phyloP scores from a whole-genome alignment of 1,140 invertebrate genomes.

The Drosophila repletoides region DNA sequence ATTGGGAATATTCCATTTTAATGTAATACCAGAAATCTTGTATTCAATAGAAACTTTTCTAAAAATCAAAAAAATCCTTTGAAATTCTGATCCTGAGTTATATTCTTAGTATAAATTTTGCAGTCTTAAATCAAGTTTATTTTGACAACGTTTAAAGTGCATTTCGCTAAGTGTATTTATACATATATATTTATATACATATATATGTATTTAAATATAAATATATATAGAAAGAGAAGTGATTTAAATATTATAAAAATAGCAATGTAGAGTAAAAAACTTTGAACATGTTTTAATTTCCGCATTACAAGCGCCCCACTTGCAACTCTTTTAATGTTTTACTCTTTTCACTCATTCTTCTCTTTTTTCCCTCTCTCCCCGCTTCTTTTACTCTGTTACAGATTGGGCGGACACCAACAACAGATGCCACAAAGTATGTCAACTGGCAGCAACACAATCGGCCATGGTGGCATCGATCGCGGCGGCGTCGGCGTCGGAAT shows the following conservation, averaged over 20 bases:
- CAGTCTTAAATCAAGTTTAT: too few species aligned
- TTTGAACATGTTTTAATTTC: conserved; percentile 77
- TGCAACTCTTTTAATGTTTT: too few species aligned
- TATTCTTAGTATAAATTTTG: too few species aligned
- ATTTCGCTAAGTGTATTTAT: neutral
- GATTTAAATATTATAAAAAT: conserved; percentile 80
- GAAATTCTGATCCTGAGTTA: too few species aligned
- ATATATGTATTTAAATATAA: conserved; percentile 7
- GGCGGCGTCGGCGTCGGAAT: conserved; percentile 68
- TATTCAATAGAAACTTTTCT: too few species aligned
- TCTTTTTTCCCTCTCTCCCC: neutral
- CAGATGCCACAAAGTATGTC: conserved; percentile 82
- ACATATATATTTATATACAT: neutral
- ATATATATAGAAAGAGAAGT: conserved; percentile 15
- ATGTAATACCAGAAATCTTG: too few species aligned
- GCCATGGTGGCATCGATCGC: conserved; percentile 77
- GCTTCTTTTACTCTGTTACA: conserved; percentile 32
- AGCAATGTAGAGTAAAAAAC: conserved; percentile 55
- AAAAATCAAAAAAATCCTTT: too few species aligned
- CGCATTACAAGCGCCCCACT: conserved; percentile 60
- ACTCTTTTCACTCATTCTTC: neutral
- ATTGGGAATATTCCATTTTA: too few species aligned
- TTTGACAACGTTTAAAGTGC: too few species aligned
- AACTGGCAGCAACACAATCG: conserved; percentile 82
- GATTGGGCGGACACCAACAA: conserved; percentile 79